Evolutionary conservation across 2,888 invertebrate species (phyloP).

Genomic region (Hirudinaria manillensis): DNA sequence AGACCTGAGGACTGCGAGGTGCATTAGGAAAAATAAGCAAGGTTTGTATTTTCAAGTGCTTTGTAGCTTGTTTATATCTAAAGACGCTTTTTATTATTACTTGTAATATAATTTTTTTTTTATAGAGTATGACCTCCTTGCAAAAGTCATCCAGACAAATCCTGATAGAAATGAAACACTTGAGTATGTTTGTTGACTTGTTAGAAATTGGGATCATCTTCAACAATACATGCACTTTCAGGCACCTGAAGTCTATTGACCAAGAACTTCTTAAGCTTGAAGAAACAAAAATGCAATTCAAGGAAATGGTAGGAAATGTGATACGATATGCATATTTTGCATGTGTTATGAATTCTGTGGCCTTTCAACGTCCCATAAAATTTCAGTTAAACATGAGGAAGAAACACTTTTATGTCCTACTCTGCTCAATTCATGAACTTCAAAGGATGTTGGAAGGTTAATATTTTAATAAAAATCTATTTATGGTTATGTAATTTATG

Average conservation of each 20-base stretch:
- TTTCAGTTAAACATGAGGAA: slow-evolving; percentile 70
- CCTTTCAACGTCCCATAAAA: neutral
- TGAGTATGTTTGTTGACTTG: slow-evolving; percentile 40
- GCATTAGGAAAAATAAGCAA: slow-evolving; percentile 10
- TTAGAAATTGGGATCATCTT: neutral
- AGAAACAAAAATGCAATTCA: slow-evolving; percentile 11
- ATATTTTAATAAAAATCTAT: slow-evolving; percentile 44
- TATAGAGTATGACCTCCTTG: slow-evolving; percentile 80
- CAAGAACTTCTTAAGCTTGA: slow-evolving; percentile 14
- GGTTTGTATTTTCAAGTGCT: neutral
- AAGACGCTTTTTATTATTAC: neutral
- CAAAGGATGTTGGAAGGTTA: slow-evolving; percentile 70
- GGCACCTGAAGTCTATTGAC: slow-evolving; percentile 1
- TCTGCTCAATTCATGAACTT: slow-evolving; percentile 78
- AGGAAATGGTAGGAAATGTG: neutral
- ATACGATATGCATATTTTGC: neutral
- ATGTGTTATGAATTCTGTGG: neutral
- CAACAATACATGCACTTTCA: neutral
- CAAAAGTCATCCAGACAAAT: slow-evolving; percentile 81
- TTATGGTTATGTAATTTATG: neutral
- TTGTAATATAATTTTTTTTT: too few species aligned
- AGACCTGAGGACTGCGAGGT: slow-evolving; percentile 59
- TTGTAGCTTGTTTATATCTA: neutral
- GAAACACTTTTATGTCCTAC: slow-evolving; percentile 82
- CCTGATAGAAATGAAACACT: slow-evolving; percentile 72